A percentile compares a stretch with the other conserved stretches of the same genome.
phyloP scores from a whole-genome alignment of 2,797 vertebrate genomes.

The Neostethus bicornis region DNA sequence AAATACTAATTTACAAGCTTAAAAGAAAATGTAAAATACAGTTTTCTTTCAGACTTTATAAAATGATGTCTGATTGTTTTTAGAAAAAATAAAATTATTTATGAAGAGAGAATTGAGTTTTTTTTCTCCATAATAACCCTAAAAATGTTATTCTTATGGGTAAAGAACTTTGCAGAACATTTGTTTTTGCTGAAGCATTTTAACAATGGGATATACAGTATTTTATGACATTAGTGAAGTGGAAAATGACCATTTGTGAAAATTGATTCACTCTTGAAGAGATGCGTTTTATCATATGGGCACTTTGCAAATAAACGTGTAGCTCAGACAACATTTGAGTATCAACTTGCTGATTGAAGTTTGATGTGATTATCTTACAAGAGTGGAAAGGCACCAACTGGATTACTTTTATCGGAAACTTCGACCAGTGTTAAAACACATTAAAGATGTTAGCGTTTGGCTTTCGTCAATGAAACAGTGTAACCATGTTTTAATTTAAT shows the following conservation, averaged over 20 bases:
- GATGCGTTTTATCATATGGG: not conserved
- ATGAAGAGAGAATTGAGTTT: slow-evolving; percentile 3
- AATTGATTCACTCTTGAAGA: not conserved
- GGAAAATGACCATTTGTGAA: not conserved
- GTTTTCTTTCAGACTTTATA: slow-evolving; percentile 29
- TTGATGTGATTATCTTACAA: slow-evolving; percentile 5
- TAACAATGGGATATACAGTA: too few relatives aligned
- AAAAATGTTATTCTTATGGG: not conserved
- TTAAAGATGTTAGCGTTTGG: not conserved
- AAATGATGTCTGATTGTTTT: slow-evolving; percentile 25
- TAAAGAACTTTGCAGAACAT: too few relatives aligned
- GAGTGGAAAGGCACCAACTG: not conserved
- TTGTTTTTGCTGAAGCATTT: too few relatives aligned
- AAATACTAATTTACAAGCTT: slow-evolving; percentile 42
- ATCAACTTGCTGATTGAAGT: slow-evolving; percentile 13
- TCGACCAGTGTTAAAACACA: not conserved
- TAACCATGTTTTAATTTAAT: not conserved
- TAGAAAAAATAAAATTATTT: slow-evolving; percentile 27
- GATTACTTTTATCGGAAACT: slow-evolving; percentile 1
- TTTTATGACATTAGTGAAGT: not conserved
- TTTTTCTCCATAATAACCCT: not conserved
- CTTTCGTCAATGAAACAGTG: not conserved
- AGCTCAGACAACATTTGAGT: slow-evolving; percentile 1
- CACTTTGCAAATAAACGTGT: slow-evolving; percentile 3
- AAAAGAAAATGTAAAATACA: slow-evolving; percentile 19